These are phyloP conservation scores for Liolophura sinensis DNA, from an alignment of 1,140 invertebrate genomes.

Conservation along the genomic window DNA sequence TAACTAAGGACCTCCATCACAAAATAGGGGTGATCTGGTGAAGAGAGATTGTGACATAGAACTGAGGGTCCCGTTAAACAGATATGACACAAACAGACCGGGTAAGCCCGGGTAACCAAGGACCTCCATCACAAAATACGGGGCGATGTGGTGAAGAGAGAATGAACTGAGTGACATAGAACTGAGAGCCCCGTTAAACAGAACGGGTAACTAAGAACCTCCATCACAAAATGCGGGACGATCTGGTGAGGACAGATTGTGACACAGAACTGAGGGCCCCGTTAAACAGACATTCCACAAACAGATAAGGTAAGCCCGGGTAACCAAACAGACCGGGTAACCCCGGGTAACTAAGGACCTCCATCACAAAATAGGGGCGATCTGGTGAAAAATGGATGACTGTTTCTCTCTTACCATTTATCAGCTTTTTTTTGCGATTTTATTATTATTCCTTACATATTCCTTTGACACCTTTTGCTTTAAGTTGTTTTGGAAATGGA, in stretches of 20 bases:
- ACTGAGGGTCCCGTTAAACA: conserved; percentile 62
- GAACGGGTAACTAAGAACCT: conserved; percentile 37
- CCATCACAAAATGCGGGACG: conserved; percentile 28
- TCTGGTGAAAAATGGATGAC: conserved; percentile 6
- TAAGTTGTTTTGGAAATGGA: too few relatives aligned
- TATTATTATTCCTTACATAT: too few relatives aligned
- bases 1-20: conserved; percentile 29
- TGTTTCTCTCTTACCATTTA: too few relatives aligned
- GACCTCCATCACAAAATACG: conserved; percentile 30
- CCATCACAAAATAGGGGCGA: conserved; percentile 31
- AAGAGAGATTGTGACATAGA: too few relatives aligned
- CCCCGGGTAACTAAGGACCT: conserved; percentile 36
- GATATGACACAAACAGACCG: conserved; percentile 43
- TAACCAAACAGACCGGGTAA: too few relatives aligned
- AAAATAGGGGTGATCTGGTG: too few relatives aligned
- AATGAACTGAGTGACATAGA: too few relatives aligned
- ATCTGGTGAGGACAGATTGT: conserved; percentile 10
- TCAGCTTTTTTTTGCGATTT: too few relatives aligned
- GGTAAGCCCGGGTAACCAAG: conserved; percentile 40
- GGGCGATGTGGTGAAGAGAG: conserved; percentile 18
- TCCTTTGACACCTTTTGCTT: too few relatives aligned
- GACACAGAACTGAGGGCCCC: too few relatives aligned
- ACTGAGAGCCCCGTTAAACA: conserved; percentile 41
- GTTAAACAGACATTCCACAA: too few relatives aligned
- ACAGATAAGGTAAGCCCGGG: too few relatives aligned